Base-by-base conservation (phyloP, 2,888 invertebrate species). In the Polylopha cassiicola region DNA sequence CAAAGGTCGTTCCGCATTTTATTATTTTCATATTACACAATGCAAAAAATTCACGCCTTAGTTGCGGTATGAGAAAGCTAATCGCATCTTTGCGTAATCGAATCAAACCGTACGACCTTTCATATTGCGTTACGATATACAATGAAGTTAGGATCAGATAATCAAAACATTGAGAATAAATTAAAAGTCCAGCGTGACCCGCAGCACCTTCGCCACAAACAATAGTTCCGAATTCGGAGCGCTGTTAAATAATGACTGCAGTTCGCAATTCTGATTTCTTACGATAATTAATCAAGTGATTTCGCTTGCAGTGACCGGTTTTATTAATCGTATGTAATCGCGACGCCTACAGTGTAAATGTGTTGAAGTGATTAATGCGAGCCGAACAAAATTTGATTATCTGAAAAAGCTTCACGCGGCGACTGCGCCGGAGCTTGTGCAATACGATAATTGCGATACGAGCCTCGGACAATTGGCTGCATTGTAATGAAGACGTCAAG, bases 301-400 rank as follows among this genome's bases (percentile, higher is more conserved):
- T 71, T 66, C 63, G 58, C 57, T 56, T 57, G 58, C 55, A 56
- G 45, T 58, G 65, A 61, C 66, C 58, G 60, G 60, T 58, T 73
- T 65, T 62, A 71, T 73, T 69, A 71, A 73, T 73, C 65, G 68
- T 61, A 31, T 39, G 72, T 69, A 74, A 76, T 73, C 73, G 69
- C 59, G 64, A 65, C 58, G 62, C 60, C 58, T 61, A 53, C 60
- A 58, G 68, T 61, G 67, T 65, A 65, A 75, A 80, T 73, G 78
- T 74, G 76, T 71, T 77, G 74, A 78, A 70, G 69, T 79, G 80
- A 82, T 81, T 79, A 79, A 80, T 79, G 74, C 65, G 52, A 49
- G 58, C 58, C 58, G 68, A 72, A 73, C 76, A 70, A 69, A 68
- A 77, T 76, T 75, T 71, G 72, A 77, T 79, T 76, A 76, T 69